Percentiles rank a stretch among this genome's conserved stretches.
Conservation (phyloP, 2,113 vertebrate genomes). For the Nothocercus nigrocapillus region DNA sequence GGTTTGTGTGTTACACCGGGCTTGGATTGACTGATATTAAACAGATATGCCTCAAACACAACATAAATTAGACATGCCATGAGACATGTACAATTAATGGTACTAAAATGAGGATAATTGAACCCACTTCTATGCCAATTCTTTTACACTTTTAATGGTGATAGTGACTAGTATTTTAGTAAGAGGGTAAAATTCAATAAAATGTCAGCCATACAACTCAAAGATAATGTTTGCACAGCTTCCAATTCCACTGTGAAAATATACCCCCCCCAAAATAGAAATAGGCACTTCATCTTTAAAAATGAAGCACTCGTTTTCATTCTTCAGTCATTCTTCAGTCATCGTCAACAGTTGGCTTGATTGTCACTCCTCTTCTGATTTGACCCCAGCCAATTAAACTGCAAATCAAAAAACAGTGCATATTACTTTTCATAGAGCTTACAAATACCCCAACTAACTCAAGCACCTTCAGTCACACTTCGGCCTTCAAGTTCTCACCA, state of each 20-base stretch:
- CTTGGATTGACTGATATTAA: conserved; percentile 48
- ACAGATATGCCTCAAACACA: conserved; percentile 58
- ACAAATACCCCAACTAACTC: background rate
- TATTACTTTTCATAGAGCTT: background rate
- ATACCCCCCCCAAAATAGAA: conserved; percentile 56
- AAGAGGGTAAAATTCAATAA: conserved; percentile 69
- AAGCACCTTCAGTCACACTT: background rate
- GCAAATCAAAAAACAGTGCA: conserved; percentile 32
- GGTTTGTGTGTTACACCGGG: conserved; percentile 62
- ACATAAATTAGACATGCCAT: conserved; percentile 79
- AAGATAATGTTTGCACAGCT: conserved; percentile 56
- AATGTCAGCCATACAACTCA: conserved; percentile 59
- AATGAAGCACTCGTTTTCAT: conserved; percentile 53
- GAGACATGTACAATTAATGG: conserved; percentile 69
- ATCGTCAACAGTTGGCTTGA: conserved; percentile 97
- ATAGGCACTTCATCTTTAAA: conserved; percentile 47
- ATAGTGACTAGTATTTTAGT: conserved; percentile 66
- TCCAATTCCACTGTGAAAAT: conserved; percentile 69
- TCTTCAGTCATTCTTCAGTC: conserved; percentile 95
- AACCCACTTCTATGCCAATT: conserved; percentile 65
- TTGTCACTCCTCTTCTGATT: conserved; percentile 98
- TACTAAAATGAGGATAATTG: conserved; percentile 57
- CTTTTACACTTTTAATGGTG: conserved; percentile 69
- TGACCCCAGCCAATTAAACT: conserved; percentile 99
- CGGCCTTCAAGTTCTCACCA: background rate